Conservation (phyloP, 2,797 vertebrate species). For the Silurus lanzhouensis region DNA sequence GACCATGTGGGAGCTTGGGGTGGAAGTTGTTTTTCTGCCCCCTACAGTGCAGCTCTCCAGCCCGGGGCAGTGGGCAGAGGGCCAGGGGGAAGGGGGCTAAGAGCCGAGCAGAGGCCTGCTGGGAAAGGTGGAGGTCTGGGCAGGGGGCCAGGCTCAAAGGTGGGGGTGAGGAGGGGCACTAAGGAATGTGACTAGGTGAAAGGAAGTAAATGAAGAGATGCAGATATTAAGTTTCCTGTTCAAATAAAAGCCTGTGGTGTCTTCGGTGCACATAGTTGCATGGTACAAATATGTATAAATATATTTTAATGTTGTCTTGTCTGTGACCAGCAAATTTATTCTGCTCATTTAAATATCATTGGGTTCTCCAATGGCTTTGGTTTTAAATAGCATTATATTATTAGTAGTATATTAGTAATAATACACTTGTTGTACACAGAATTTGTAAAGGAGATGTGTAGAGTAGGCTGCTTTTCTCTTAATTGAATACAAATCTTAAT, state of each 20-base stretch:
- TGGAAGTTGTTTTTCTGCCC: slow-evolving; percentile 82
- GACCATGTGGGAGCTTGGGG: slow-evolving; percentile 75
- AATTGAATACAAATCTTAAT: slow-evolving; percentile 45
- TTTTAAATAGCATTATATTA: background rate
- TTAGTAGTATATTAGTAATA: too few relatives aligned
- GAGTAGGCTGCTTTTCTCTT: slow-evolving; percentile 31
- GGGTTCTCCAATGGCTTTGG: too few relatives aligned
- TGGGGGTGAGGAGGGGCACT: slow-evolving; percentile 52
- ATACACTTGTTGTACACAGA: background rate
- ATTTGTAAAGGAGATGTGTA: background rate
- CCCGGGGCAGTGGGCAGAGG: slow-evolving; percentile 74
- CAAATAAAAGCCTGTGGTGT: background rate
- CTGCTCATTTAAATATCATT: background rate
- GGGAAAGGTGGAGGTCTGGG: slow-evolving; percentile 73
- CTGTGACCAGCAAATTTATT: background rate
- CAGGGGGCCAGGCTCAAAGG: slow-evolving; percentile 66
- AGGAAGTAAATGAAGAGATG: slow-evolving; percentile 40
- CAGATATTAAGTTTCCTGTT: slow-evolving; percentile 14
- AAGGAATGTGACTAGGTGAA: slow-evolving; percentile 47
- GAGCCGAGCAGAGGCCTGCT: slow-evolving; percentile 67
- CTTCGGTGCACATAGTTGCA: background rate
- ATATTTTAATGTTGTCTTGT: background rate
- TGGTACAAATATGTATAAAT: slow-evolving; percentile 15
- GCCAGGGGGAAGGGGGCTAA: slow-evolving; percentile 69
- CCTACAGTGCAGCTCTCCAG: slow-evolving; percentile 73